phyloP scores from a whole-genome alignment of 2,888 invertebrate species.

The Diaperis boleti region DNA sequence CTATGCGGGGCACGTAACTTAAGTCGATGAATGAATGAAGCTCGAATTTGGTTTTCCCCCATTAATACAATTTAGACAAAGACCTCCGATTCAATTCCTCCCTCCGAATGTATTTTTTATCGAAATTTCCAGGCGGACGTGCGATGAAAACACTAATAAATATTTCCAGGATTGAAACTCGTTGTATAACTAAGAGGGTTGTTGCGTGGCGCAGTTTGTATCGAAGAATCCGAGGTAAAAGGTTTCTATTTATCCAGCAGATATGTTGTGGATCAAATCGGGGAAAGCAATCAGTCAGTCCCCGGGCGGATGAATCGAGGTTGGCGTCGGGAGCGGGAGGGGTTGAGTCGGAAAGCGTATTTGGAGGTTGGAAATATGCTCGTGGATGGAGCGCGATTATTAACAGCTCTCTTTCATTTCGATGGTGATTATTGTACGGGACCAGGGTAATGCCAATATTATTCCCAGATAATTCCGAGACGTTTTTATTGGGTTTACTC shows the following conservation, averaged over 20 bases:
- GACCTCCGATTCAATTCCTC: no score
- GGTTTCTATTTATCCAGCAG: slow-evolving; percentile 64
- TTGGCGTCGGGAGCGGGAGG: slow-evolving; percentile 37
- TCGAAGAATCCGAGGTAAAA: slow-evolving; percentile 45
- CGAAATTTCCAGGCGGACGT: neutral
- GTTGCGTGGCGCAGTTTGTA: slow-evolving; percentile 39
- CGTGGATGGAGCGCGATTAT: slow-evolving; percentile 43
- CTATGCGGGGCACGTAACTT: no score
- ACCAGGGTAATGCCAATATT: slow-evolving; percentile 26
- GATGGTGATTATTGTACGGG: slow-evolving; percentile 30
- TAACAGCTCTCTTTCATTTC: slow-evolving; percentile 41
- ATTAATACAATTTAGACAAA: no score
- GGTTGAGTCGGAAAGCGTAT: slow-evolving; percentile 43
- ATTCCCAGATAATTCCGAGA: slow-evolving; percentile 20
- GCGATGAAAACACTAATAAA: slow-evolving; percentile 35
- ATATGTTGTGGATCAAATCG: slow-evolving; percentile 63
- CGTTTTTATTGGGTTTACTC: slow-evolving; percentile 15
- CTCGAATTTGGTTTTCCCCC: no score
- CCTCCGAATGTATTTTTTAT: neutral
- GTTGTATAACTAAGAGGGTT: slow-evolving; percentile 37
- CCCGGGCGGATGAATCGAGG: slow-evolving; percentile 42
- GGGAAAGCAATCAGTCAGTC: slow-evolving; percentile 63
- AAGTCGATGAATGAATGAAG: no score
- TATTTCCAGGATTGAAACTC: slow-evolving; percentile 32
- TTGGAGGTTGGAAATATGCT: slow-evolving; percentile 42